phyloP scores from a whole-genome alignment of 2,888 invertebrate genomes.

The Caradrina clavipalpis region DNA sequence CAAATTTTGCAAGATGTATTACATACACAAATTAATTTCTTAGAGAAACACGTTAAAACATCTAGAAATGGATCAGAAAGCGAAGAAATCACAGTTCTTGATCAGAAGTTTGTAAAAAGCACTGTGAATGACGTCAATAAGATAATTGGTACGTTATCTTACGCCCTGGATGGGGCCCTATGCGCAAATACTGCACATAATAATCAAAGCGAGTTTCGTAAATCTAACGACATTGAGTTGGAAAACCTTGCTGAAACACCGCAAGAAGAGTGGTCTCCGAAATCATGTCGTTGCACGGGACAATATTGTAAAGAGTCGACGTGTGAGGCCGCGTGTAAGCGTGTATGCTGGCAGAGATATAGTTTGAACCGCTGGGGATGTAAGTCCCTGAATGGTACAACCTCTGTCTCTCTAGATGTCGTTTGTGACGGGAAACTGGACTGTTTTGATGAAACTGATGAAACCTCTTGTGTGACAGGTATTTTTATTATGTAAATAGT shows the following conservation, averaged over 20 bases:
- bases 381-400: constrained; percentile 68
- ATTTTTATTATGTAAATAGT: constrained; percentile 26
- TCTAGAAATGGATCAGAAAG: constrained; percentile 20
- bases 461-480: constrained; percentile 77
- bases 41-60: constrained; percentile 59
- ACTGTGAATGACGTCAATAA: constrained; percentile 69
- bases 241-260: constrained; percentile 46
- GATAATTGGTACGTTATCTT: constrained; percentile 72
- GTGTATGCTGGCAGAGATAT: constrained; percentile 76
- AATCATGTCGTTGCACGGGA: constrained; percentile 72
- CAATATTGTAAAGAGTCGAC: constrained; percentile 66
- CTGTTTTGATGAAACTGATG: constrained; percentile 83
- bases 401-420: constrained; percentile 71
- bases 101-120: constrained; percentile 54
- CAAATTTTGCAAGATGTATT: constrained; percentile 69
- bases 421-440: constrained; percentile 86
- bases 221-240: constrained; percentile 37
- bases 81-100: constrained; percentile 1
- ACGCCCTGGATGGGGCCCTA: constrained; percentile 71
- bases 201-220: constrained; percentile 22
- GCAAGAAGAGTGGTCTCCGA: constrained; percentile 59
- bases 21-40: constrained; percentile 70
- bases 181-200: constrained; percentile 63
- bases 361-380: constrained; percentile 77
- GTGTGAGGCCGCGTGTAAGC: constrained; percentile 75